Evolutionary conservation across 2,888 invertebrate genomes (phyloP).

Genomic region (Philereme vetulata): DNA sequence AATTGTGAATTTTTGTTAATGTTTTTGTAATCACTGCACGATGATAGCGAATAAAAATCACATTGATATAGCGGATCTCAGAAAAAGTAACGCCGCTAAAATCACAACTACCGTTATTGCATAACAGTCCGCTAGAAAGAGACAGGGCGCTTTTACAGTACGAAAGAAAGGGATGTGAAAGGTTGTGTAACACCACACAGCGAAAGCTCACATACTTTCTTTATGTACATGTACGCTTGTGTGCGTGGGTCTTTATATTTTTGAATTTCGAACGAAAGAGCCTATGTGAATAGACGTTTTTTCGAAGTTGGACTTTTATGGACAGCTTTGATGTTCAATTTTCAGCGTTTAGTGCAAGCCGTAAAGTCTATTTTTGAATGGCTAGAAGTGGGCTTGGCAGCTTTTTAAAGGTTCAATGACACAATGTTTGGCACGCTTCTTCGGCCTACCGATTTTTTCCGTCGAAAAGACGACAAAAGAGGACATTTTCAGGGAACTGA

Average conservation of each 20-base stretch:
- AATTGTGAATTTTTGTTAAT: neutral
- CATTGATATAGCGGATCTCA: constrained; percentile 64
- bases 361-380: constrained; percentile 57
- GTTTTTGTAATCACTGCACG: constrained; percentile 22
- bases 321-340: constrained; percentile 48
- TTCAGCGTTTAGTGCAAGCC: constrained; percentile 45
- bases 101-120: constrained; percentile 82
- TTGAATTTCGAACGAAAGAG: constrained; percentile 67
- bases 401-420: constrained; percentile 78
- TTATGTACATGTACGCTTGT: constrained; percentile 43
- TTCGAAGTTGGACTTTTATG: constrained; percentile 67
- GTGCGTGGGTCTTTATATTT: constrained; percentile 73
- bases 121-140: constrained; percentile 72
- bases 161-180: constrained; percentile 62
- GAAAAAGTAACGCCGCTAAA: constrained; percentile 78
- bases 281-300: constrained; percentile 61
- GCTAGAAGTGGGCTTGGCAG: constrained; percentile 51
- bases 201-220: constrained; percentile 81
- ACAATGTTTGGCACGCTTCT: constrained; percentile 74
- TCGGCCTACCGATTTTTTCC: constrained; percentile 72
- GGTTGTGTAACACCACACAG: constrained; percentile 81
- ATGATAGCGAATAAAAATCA: constrained; percentile 17
- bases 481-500: constrained; percentile 66
- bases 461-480: constrained; percentile 65
- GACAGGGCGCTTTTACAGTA: constrained; percentile 46